Evolutionary conservation across 2,797 vertebrate genomes (phyloP), one percentile per base, ranked within the genome.

Genomic region (Mastacembelus armatus): DNA sequence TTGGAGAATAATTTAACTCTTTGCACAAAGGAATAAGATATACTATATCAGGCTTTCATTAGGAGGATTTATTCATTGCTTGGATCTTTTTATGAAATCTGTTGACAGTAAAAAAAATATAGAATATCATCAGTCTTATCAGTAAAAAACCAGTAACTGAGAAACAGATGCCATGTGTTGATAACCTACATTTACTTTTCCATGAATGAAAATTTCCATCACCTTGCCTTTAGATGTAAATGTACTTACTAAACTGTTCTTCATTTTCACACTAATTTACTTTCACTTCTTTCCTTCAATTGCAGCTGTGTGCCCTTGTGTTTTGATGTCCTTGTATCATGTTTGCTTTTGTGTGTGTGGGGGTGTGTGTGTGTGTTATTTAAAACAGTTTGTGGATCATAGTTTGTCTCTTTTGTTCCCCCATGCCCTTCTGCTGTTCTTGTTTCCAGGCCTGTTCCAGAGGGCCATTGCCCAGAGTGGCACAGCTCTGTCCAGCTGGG

Each of bases 401-500:
- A 36, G 22, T 32, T 8, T n/a, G 1, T 29, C 26, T 15, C n/a
- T 10, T 40, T 38, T 42, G 19, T 24, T 35, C 29, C 27, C 61
- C 16, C 14, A 24, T 33, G 9, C 10, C 30, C 6, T 19, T 64
- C 15, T 55, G 7, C 14, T 67, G 10, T 44, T 33, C 54, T 43
- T 27, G 10, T 65, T 24, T 65, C 48, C 89, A 99, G 98, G 98
- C 79, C 94, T 99, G 68, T 99, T 99, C 91, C 98, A 99, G 92
- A 95, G 98, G 87, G 98, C 98, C 76, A 99, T 99, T 70, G 97
- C 98, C 87, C 98, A 99, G 92, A 99, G 98, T 7, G 98, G 98
- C 86, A 96, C 97, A 8, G 98, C 98, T 33, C 92, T 99, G 71
- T 99, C 98, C 87, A 99, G 98, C 89, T 99, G 98, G 98, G 97